A percentile compares a stretch with the other conserved stretches of the same genome.
Evolutionary conservation across 2,113 vertebrate genomes (phyloP).

Genomic region (Ptychochromis oligacanthus): DNA sequence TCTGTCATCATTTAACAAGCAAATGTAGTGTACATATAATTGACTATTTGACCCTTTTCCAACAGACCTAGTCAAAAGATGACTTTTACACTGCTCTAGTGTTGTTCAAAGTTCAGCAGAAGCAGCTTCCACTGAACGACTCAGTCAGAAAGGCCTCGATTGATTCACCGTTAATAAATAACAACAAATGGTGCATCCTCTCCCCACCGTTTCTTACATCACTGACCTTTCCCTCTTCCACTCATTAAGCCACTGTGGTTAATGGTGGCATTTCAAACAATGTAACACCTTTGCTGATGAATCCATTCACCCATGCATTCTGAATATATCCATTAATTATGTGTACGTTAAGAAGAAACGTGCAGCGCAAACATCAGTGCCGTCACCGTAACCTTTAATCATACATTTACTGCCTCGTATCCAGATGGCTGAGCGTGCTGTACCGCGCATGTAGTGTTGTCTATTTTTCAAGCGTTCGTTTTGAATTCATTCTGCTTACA

Average conservation of each 20-base stretch:
- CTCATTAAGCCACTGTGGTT: slow-evolving; percentile 78
- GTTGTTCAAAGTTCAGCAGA: slow-evolving; percentile 33
- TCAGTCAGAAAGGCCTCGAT: slow-evolving; percentile 56
- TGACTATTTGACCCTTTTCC: neutral
- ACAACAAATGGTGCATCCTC: slow-evolving; percentile 63
- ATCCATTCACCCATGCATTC: slow-evolving; percentile 65
- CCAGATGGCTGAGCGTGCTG: neutral
- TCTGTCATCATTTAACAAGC: neutral
- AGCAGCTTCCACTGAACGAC: slow-evolving; percentile 21
- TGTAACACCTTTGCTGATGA: slow-evolving; percentile 76
- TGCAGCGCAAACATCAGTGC: slow-evolving; percentile 27
- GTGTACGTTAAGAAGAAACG: slow-evolving; percentile 8
- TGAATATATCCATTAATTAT: slow-evolving; percentile 59
- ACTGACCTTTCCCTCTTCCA: slow-evolving; percentile 80
- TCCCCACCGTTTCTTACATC: slow-evolving; percentile 54
- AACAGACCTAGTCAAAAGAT: neutral
- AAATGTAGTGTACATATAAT: slow-evolving; percentile 3
- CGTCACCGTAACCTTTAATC: slow-evolving; percentile 54
- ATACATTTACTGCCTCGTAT: neutral
- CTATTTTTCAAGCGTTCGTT: neutral
- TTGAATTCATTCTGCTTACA: neutral
- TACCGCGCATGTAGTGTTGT: neutral
- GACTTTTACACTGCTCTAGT: neutral
- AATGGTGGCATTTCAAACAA: slow-evolving; percentile 82
- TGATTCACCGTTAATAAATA: slow-evolving; percentile 73